phyloP scores from a whole-genome alignment of 2,797 vertebrate species.

The Fringilla coelebs region DNA sequence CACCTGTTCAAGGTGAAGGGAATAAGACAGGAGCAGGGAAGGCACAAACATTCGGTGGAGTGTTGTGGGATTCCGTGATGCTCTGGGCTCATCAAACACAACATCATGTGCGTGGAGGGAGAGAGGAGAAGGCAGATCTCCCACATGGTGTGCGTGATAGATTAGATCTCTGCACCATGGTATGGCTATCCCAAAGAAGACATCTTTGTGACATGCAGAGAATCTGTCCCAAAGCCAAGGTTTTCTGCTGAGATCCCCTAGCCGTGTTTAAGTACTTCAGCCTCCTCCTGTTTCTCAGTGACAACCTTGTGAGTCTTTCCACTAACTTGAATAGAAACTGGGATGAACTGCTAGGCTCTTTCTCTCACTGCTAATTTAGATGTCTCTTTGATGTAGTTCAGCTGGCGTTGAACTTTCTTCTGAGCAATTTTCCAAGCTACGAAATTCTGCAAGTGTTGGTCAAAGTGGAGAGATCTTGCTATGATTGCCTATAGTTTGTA shows the following conservation, averaged over 20 bases:
- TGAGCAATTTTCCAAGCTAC: not conserved
- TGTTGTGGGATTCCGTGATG: rapidly evolving
- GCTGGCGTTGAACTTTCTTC: not conserved
- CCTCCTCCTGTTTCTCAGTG: not conserved
- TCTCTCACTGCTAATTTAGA: not conserved
- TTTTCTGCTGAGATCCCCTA: not conserved
- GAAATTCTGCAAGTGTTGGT: not conserved
- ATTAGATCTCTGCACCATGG: not conserved
- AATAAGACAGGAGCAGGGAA: not conserved
- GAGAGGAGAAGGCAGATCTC: not conserved
- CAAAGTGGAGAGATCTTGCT: not conserved
- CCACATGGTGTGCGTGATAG: rapidly evolving
- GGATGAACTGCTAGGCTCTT: not conserved
- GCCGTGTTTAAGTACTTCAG: not conserved
- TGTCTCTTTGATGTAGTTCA: not conserved
- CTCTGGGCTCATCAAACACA: not conserved
- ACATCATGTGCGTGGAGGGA: rapidly evolving
- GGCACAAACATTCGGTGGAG: rapidly evolving
- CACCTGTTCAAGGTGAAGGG: not conserved
- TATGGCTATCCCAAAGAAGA: not conserved
- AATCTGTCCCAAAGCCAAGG: not conserved
- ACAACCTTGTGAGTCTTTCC: not conserved
- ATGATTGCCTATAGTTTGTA: not conserved
- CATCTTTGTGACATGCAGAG: not conserved
- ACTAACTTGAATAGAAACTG: not conserved